Evolutionary conservation across 2,797 vertebrate genomes (phyloP).

Genomic region (Chelonia mydas): DNA sequence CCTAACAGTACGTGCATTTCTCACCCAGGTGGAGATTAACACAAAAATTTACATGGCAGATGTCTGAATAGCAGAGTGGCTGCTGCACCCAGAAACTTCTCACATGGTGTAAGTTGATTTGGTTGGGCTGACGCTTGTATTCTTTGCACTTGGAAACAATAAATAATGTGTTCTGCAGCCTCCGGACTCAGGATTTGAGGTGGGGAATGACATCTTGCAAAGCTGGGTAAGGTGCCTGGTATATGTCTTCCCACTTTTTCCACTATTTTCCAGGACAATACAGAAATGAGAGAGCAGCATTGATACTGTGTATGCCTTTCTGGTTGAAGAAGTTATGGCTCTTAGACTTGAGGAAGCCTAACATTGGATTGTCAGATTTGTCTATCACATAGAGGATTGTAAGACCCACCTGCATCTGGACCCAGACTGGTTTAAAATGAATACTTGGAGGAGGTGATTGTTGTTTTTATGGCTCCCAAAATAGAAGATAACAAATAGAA

Average conservation of each 20-base stretch:
- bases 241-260: background rate
- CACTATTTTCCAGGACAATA: background rate
- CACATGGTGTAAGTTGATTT: background rate
- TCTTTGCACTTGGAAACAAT: conserved; percentile 5
- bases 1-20: background rate
- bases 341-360: background rate
- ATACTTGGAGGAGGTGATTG: background rate
- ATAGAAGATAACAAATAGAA: background rate
- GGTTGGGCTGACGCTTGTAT: background rate
- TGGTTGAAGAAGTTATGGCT: background rate
- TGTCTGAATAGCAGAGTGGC: background rate
- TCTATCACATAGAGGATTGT: background rate
- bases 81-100: background rate
- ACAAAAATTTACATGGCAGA: background rate
- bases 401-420: background rate
- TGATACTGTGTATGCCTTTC: background rate
- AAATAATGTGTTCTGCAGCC: background rate
- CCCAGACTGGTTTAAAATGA: background rate
- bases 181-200: background rate
- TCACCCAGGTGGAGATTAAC: background rate
- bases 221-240: background rate
- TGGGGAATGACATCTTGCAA: background rate
- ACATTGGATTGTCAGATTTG: background rate
- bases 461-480: background rate
- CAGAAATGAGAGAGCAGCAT: background rate